A percentile compares a stretch with the other conserved stretches of the same genome.
Conservation (phyloP, 2,888 invertebrate species). For the Ophraella communa region DNA sequence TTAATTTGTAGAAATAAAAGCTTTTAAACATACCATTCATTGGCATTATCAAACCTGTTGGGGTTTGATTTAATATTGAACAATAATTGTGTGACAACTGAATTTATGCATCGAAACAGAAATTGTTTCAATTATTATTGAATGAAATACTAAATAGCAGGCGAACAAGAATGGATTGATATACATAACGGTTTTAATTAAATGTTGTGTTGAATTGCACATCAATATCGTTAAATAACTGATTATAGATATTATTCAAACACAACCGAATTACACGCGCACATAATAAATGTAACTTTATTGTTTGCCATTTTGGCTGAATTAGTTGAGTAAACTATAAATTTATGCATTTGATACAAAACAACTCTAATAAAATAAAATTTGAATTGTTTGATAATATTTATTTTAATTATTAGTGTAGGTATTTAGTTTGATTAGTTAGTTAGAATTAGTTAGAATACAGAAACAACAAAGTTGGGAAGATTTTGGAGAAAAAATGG, state of each 20-base stretch:
- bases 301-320: slow-evolving; percentile 19
- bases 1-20: not conserved
- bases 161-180: slow-evolving; percentile 14
- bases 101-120: slow-evolving; percentile 13
- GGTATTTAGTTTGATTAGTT: too few species aligned
- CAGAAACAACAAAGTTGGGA: too few species aligned
- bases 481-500: too few species aligned
- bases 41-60: not conserved
- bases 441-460: too few species aligned
- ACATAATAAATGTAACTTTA: slow-evolving; percentile 23
- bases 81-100: slow-evolving; percentile 20
- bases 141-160: not conserved
- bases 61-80: not conserved
- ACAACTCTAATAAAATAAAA: not conserved
- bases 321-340: slow-evolving; percentile 2
- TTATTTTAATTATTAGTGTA: not conserved
- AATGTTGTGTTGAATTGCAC: slow-evolving; percentile 32
- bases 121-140: slow-evolving; percentile 3
- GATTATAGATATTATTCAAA: slow-evolving; percentile 31
- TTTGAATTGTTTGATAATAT: not conserved
- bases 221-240: slow-evolving; percentile 32
- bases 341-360: not conserved
- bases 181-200: slow-evolving; percentile 28
- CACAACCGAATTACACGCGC: slow-evolving; percentile 28
- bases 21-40: not conserved